These are phyloP conservation scores for Bolinopsis microptera DNA, from an alignment of 37 sponge, comb jelly and placozoan species.

Conservation along the genomic window DNA sequence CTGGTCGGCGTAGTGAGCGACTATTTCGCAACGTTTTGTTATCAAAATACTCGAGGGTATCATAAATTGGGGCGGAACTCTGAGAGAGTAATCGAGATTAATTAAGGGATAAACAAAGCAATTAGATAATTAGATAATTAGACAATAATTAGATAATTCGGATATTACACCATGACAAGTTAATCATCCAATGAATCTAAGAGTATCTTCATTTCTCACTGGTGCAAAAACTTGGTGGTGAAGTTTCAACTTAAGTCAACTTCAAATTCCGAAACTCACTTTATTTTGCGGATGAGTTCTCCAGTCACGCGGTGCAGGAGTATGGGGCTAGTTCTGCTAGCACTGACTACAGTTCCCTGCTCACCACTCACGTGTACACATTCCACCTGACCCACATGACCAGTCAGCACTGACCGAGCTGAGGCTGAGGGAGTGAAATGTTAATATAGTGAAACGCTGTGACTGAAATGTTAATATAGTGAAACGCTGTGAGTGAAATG, in stretches of 20 bases:
- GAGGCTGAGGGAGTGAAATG: slow-evolving; percentile 64
- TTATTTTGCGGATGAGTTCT: slow-evolving; percentile 17
- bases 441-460: no score
- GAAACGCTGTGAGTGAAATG: no score
- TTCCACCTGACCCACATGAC: slow-evolving; percentile 76
- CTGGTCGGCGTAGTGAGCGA: slow-evolving; percentile 79
- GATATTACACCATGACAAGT: no score
- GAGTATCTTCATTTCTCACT: no score
- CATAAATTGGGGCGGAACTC: slow-evolving; percentile 68
- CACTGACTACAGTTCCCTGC: slow-evolving; percentile 83
- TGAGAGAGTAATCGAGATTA: slow-evolving; percentile 47
- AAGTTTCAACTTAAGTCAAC: no score
- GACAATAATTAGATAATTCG: no score
- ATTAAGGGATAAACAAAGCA: neutral
- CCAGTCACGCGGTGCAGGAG: slow-evolving; percentile 51
- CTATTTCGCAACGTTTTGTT: slow-evolving; percentile 66
- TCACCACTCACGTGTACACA: slow-evolving; percentile 75
- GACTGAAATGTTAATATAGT: no score
- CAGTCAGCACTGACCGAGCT: slow-evolving; percentile 78
- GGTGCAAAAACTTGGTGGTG: no score
- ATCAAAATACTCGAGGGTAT: slow-evolving; percentile 65
- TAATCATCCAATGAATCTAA: no score
- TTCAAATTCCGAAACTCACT: slow-evolving; percentile 15
- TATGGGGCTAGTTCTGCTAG: slow-evolving; percentile 10
- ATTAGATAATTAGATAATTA: neutral